phyloP scores from a whole-genome alignment of 2,113 vertebrate species.

The Falcunculus frontatus region DNA sequence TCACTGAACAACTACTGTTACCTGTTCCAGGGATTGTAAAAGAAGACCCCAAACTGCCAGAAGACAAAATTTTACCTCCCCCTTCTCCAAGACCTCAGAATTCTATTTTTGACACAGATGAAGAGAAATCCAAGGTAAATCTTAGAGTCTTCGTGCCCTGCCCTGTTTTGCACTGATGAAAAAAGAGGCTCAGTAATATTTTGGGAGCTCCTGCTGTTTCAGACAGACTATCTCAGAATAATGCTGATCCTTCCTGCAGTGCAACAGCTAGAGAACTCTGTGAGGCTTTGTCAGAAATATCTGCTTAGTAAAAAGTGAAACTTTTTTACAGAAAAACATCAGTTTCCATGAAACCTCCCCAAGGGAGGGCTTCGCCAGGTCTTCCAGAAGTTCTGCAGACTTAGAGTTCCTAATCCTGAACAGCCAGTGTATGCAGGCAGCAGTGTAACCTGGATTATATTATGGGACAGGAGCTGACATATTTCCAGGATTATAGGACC shows the following conservation, averaged over 20 bases:
- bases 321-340: not conserved
- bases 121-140: constrained; percentile 87
- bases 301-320: not conserved
- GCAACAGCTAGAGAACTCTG: not conserved
- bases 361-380: not conserved
- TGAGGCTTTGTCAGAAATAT: not conserved
- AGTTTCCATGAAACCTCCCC: not conserved
- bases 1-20: not conserved
- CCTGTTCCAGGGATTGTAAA: constrained; percentile 82
- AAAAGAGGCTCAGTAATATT: not conserved
- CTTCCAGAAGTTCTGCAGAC: not conserved
- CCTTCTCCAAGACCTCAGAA: constrained; percentile 79
- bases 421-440: not conserved
- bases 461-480: rapidly evolving
- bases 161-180: not conserved
- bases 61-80: constrained; percentile 79
- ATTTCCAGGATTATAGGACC: not conserved
- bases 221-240: not conserved
- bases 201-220: not conserved
- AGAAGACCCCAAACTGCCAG: constrained; percentile 83
- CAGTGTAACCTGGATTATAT: not conserved
- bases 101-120: constrained; percentile 85
- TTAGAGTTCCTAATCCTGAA: not conserved
- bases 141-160: not conserved
- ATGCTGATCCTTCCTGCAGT: not conserved